A percentile compares a stretch with the other conserved stretches of the same genome.
These are phyloP conservation scores for Notamacropus eugenii DNA, from an alignment of 2,797 vertebrate genomes.

Conservation along the genomic window DNA sequence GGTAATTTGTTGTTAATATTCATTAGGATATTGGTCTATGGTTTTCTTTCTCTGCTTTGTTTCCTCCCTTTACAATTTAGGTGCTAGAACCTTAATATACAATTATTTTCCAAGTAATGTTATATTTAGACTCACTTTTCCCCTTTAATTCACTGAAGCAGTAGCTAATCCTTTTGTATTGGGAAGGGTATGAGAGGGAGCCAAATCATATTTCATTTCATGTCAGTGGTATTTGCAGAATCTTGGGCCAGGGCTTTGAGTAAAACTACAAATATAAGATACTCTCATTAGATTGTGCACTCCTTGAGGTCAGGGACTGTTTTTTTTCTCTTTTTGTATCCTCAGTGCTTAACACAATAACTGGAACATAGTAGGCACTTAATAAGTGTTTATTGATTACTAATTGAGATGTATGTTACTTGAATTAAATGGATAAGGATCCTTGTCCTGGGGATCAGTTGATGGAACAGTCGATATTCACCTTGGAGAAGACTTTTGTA, in stretches of 20 bases:
- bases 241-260: not conserved
- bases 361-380: not conserved
- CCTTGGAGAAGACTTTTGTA: not conserved
- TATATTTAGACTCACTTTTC: conserved; percentile 15
- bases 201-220: not conserved
- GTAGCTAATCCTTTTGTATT: too few relatives aligned
- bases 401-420: not conserved
- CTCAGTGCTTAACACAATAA: not conserved
- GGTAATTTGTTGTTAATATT: not conserved
- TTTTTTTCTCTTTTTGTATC: not conserved
- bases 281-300: not conserved
- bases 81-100: not conserved
- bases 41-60: conserved; percentile 3
- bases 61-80: conserved; percentile 6
- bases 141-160: not conserved
- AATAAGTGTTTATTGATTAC: not conserved
- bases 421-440: not conserved
- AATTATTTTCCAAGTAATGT: conserved; percentile 27
- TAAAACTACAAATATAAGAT: not conserved
- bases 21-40: not conserved
- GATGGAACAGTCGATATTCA: not conserved
- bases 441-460: not conserved
- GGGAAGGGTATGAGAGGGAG: not conserved
- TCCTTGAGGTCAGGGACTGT: not conserved
- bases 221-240: not conserved